phyloP scores from a whole-genome alignment of 2,113 vertebrate genomes.

The Zosterops borbonicus region DNA sequence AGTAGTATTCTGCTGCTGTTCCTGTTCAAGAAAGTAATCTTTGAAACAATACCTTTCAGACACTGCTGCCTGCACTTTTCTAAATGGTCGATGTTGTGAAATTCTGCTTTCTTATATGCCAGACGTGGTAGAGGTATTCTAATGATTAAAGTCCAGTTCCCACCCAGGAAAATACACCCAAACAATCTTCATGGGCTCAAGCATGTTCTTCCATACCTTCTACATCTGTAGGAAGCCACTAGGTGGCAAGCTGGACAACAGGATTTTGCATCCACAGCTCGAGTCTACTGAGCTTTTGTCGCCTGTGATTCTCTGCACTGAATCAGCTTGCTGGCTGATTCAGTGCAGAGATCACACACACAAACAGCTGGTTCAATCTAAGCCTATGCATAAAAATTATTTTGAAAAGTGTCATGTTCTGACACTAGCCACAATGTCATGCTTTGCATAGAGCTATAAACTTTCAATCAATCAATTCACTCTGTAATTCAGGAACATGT shows the following conservation, averaged over 20 bases:
- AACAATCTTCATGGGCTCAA: neutral
- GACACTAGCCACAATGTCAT: neutral
- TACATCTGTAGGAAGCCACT: neutral
- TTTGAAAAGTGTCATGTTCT: neutral
- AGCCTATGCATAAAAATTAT: neutral
- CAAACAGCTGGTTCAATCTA: neutral
- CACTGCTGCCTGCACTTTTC: neutral
- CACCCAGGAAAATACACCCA: neutral
- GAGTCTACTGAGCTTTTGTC: neutral
- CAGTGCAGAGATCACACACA: neutral
- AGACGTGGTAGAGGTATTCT: neutral
- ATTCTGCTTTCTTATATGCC: neutral
- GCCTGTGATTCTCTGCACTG: neutral
- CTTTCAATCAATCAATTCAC: neutral
- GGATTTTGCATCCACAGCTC: fast-evolving
- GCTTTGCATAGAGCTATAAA: neutral
- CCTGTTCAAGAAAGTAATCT: neutral
- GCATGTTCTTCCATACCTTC: neutral
- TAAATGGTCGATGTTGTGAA: neutral
- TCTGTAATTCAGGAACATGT: neutral
- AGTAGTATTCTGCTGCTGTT: neutral
- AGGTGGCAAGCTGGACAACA: constrained; percentile 37
- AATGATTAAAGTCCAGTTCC: neutral
- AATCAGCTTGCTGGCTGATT: neutral
- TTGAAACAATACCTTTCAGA: neutral